Evolutionary conservation across 1,140 invertebrate genomes (phyloP), one percentile per base, ranked within the genome.

Genomic region (Arctopsyche grandis): DNA sequence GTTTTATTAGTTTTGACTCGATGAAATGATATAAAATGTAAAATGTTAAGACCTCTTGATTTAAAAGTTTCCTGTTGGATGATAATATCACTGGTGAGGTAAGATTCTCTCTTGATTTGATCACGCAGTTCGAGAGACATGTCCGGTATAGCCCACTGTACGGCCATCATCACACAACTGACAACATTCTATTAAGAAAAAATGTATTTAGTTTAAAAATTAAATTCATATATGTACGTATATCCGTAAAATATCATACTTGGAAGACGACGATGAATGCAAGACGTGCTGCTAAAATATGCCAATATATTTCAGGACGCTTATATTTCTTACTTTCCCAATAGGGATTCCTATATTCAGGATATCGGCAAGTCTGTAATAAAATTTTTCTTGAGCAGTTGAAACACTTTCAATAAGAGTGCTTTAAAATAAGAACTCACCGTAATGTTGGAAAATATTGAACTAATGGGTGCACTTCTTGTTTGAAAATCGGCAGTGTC

Each of bases 211-310:
- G 71, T 63, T 26, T 43, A 75, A n/a, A 81, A n/a, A 10, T 16
- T 19, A 69, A 58, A 78, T 80, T 46, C n/a, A n/a, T 38, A 38
- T 38, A 38, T 7, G 7, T 7, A 78, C 43, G 63, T 56, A 14
- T 5, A 24, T 58, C 46, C 22, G 58, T 75, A 24, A 52, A 9
- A 56, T 43, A 56, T n/a, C 16, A 14, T 80, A 97, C 96, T 91
- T 98, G 96, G 89, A 98, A 99, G 0, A 98, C 89, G 5, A 99
- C 94, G 44, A 99, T 93, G 86, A 99, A 99, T 1, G 92, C 92
- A 14, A 99, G 87, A 78, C 96, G 87, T 0, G 96, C 93, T n/a
- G 95, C 95, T 80, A 99, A 89, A 74, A 99, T 92, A 80, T 96
- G 92, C 95, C 97, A 99, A 87, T 94, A 98, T 84, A 94, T 93